Percentiles rank a stretch among this genome's conserved stretches.
Evolutionary conservation across 2,888 invertebrate genomes (phyloP).

Genomic region (Hirtodrosophila cameraria): DNA sequence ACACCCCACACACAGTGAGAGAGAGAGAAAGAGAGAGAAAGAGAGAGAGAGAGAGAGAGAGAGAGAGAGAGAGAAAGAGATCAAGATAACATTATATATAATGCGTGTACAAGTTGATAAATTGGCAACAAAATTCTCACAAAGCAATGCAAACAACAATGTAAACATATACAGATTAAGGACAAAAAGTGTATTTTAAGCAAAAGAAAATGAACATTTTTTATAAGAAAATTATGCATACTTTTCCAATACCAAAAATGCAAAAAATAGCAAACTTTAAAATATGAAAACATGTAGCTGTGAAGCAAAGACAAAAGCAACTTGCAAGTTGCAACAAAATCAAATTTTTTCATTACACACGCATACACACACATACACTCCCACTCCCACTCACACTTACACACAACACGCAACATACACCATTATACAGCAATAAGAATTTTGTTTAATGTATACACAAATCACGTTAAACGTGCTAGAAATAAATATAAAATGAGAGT

Average conservation of each 20-base stretch:
- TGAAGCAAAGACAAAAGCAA: conserved; percentile 28
- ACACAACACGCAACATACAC: conserved; percentile 8
- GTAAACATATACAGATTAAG: too few relatives aligned
- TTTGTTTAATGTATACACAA: conserved; percentile 10
- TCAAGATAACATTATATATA: conserved; percentile 83
- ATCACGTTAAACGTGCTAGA: conserved; percentile 1
- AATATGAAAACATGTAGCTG: conserved; percentile 7
- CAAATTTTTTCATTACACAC: conserved; percentile 14
- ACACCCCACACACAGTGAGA: conserved; percentile 19
- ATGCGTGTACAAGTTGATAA: conserved; percentile 82
- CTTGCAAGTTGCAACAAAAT: conserved; percentile 37
- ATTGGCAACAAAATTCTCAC: conserved; percentile 52
- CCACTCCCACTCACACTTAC: conserved; percentile 4
- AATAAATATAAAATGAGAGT: too few relatives aligned
- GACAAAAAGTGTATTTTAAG: conserved; percentile 4
- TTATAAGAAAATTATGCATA: conserved; percentile 15
- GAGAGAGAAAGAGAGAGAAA: too few relatives aligned
- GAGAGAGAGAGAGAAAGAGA: too few relatives aligned
- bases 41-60: too few relatives aligned
- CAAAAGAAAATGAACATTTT: neutral
- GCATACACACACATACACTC: conserved; percentile 10
- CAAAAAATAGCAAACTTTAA: neutral
- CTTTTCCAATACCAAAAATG: conserved; percentile 15
- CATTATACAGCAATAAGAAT: conserved; percentile 5
- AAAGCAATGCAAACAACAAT: conserved; percentile 21